Evolutionary conservation across 2,113 vertebrate genomes (phyloP), one percentile per base, ranked within the genome.

Genomic region (Nettapus auritus): DNA sequence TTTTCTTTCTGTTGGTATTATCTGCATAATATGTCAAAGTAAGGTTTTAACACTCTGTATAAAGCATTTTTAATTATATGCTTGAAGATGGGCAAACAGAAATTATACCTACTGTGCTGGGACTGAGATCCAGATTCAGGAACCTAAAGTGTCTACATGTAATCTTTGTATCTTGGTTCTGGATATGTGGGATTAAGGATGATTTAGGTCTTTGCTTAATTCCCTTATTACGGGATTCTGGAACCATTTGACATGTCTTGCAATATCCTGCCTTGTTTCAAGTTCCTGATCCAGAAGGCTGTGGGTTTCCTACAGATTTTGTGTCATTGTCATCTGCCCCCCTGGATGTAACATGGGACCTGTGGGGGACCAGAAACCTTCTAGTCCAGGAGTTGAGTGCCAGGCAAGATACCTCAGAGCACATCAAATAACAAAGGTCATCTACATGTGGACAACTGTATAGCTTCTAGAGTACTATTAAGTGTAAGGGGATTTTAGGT

Each of bases 41-140:
- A 73, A 52, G 34, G 31, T 3, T 18, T 59, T 82, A 55, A 46
- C 36, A 25, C 3, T n/a, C 12, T 33, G 0, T 38, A 12, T 18
- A 57, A 88, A 64, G 2, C 5, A 22, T 62, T 88, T 82, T 83
- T 28, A 20, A 3, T 56, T 38, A 38, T 0, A 0, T 28, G 8
- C 14, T 38, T 2, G 1, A 80, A 78, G 31, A 70, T 53, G 8
- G 56, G 7, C 1, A 36, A 83, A 67, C 22, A 62, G 53, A 55
- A 19, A 20, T 53, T 34, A 26, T 18, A 3, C 1, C 5, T 46
- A 2, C 4, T 38, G 3, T n/a, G 6, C 16, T 59, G 74, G 31
- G 21, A 60, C 7, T 66, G 75, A 66, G 8, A 1, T 3, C 71
- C 6, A 17, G 2, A 4, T 88, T 73, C 38, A 69, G 9, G 42